Evolutionary conservation across 2,797 vertebrate species (phyloP), one percentile per base, ranked within the genome.

Genomic region (Trematomus bernacchii): DNA sequence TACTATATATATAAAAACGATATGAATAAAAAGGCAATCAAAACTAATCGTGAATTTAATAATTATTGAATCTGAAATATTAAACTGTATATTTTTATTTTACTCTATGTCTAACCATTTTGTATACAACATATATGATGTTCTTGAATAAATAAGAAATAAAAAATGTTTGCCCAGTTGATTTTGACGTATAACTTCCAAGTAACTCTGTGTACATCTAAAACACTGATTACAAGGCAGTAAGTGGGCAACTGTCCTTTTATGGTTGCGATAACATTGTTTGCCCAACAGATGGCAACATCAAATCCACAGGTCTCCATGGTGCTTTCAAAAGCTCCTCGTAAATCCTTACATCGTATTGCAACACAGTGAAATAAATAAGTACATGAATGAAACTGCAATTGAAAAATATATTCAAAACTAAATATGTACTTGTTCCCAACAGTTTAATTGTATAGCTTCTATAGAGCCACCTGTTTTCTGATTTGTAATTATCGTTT

Each of bases 241-340:
- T 1, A 21, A 1, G n/a, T 10, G 14, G 2, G 4, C 8, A 9
- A 9, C 16, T 13, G 10, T 0, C 6, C 0, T 18, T 21, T 9
- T 11, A 3, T 8, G 14, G 8, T 6, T 7, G 40, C 3, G 3
- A 12, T 37, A 18, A 13, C 21, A 16, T 1, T 3, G 27, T 30
- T 47, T 50, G 0, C 2, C 69, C 84, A 79, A 55, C 33, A 89
- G 87, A 23, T 71, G 85, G 78, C 67, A 71, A 10, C 51, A 51
- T 42, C 4, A 40, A 27, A 18, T 12, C 2, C 23, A 50, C 21
- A 13, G 6, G 27, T 61, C 1, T n/a, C 3, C 5, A 11, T 10
- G 72, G 1, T 76, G 82, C 72, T 13, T 84, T 86, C 43, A 70
- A 0, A 1, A 4, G 13, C 4, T 11, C 16, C 10, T 66, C 3